Conservation (phyloP, 2,888 invertebrate species). For the Idaea aversata region DNA sequence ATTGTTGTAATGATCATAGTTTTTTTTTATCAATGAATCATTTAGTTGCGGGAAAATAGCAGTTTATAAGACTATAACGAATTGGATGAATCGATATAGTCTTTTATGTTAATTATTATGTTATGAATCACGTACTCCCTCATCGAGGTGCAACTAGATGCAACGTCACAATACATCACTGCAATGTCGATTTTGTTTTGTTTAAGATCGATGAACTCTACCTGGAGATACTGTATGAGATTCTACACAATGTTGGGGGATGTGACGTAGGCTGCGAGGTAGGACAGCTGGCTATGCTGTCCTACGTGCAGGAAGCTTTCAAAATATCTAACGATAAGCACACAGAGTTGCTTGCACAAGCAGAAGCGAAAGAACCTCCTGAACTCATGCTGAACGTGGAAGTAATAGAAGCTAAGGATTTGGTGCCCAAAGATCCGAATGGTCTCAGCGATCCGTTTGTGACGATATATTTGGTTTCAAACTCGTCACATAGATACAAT, state of each 20-base stretch:
- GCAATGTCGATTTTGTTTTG: constrained; percentile 5
- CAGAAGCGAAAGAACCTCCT: constrained; percentile 89
- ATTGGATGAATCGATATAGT: background rate
- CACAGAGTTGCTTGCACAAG: constrained; percentile 84
- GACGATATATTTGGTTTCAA: constrained; percentile 91
- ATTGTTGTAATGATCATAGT: background rate
- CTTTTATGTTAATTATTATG: background rate
- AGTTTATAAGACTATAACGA: background rate
- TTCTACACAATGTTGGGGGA: constrained; percentile 91
- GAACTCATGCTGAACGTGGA: constrained; percentile 91
- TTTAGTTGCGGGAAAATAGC: background rate
- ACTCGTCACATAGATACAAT: constrained; percentile 88
- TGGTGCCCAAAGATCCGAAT: constrained; percentile 91
- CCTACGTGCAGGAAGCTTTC: constrained; percentile 88
- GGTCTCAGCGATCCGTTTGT: constrained; percentile 99
- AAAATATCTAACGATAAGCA: constrained; percentile 89
- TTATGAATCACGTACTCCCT: background rate
- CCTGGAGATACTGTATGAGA: constrained; percentile 90
- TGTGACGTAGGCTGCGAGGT: constrained; percentile 87
- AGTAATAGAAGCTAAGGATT: constrained; percentile 91
- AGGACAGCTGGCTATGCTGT: constrained; percentile 84
- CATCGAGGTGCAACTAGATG: background rate
- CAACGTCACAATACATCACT: background rate
- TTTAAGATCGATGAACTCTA: constrained; percentile 92
- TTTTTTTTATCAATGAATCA: background rate